Percentiles rank a stretch among this genome's conserved stretches.
Evolutionary conservation across 1,140 invertebrate genomes (phyloP).

Genomic region (Aphelinus certus): DNA sequence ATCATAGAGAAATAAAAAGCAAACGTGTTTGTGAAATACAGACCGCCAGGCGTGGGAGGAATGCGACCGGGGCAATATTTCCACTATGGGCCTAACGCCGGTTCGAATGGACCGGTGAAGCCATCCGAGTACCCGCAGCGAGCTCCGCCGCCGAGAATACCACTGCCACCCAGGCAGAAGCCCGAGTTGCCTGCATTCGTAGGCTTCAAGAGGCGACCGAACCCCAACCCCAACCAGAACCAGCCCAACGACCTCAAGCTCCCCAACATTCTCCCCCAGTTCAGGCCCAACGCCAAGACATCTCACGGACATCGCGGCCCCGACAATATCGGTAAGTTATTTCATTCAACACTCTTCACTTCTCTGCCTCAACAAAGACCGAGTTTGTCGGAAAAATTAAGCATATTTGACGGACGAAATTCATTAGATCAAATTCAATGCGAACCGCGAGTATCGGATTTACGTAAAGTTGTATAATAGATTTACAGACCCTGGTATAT

Average conservation of each 20-base stretch:
- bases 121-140: constrained; percentile 34
- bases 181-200: constrained; percentile 59
- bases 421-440: too few species aligned
- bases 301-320: constrained; percentile 65
- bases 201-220: constrained; percentile 59
- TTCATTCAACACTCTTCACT: neutral
- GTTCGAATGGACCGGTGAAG: constrained; percentile 29
- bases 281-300: constrained; percentile 73
- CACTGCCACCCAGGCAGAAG: constrained; percentile 49
- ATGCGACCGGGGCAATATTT: constrained; percentile 52
- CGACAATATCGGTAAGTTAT: constrained; percentile 53
- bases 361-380: too few species aligned
- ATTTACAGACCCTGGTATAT: too few species aligned
- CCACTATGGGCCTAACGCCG: constrained; percentile 44
- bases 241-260: constrained; percentile 62
- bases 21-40: constrained; percentile 20
- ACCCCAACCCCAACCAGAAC: constrained; percentile 42
- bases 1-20: constrained; percentile 20
- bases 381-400: too few species aligned
- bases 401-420: too few species aligned
- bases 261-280: constrained; percentile 78
- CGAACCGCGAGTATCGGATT: too few species aligned
- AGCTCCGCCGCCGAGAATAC: constrained; percentile 53
- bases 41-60: constrained; percentile 47
- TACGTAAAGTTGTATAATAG: too few species aligned